phyloP scores from a whole-genome alignment of 2,113 vertebrate genomes.

The Gallinago undulata region DNA sequence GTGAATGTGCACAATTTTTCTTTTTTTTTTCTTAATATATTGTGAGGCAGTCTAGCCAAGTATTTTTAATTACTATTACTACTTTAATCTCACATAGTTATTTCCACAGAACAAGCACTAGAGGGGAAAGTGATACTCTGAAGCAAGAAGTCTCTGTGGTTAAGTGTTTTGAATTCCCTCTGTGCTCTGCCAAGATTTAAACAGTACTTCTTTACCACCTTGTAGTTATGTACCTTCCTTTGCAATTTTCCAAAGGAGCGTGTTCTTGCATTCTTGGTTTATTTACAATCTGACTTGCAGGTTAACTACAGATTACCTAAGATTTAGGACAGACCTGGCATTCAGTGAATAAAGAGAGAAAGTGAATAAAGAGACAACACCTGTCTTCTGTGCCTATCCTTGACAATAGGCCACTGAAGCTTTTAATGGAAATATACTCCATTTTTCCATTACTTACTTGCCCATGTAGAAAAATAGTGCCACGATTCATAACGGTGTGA shows the following conservation, averaged over 20 bases:
- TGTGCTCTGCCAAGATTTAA: slow-evolving; percentile 45
- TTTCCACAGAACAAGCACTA: slow-evolving; percentile 28
- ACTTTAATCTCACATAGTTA: slow-evolving; percentile 10
- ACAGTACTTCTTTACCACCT: background rate
- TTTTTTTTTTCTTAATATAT: background rate
- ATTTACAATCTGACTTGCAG: slow-evolving; percentile 15
- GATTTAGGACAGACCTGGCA: background rate
- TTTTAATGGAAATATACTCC: background rate
- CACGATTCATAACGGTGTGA: background rate
- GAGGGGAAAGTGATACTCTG: slow-evolving; percentile 26
- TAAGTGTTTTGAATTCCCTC: slow-evolving; percentile 32
- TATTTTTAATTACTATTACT: slow-evolving; percentile 60
- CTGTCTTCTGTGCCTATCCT: background rate
- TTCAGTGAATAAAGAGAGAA: background rate
- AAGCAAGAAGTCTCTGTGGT: slow-evolving; percentile 48
- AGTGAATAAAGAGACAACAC: background rate
- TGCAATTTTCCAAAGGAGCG: background rate
- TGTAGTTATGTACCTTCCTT: background rate
- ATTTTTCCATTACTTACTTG: background rate
- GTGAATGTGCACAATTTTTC: background rate
- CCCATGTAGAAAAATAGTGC: background rate
- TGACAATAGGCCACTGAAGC: background rate
- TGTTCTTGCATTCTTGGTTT: background rate
- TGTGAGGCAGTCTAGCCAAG: slow-evolving; percentile 10
- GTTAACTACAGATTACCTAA: slow-evolving; percentile 11